A percentile compares a stretch with the other conserved stretches of the same genome.
These are phyloP conservation scores for Tuta absoluta DNA, from an alignment of 2,888 invertebrate genomes.

Conservation along the genomic window DNA sequence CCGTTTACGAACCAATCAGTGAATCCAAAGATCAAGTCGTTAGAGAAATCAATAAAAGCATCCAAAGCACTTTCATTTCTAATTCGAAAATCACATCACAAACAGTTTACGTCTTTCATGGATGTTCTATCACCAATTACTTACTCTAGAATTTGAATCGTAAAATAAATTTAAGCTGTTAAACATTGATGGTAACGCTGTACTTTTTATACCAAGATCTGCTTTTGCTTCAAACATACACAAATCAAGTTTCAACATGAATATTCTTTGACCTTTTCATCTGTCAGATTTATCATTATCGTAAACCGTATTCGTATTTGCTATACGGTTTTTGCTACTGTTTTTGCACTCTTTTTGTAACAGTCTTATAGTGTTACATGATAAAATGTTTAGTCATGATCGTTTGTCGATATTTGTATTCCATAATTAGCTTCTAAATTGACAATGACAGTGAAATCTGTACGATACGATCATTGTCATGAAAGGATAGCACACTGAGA, in stretches of 20 bases:
- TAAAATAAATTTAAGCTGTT: neutral
- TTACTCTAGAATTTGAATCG: neutral
- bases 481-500: too few species aligned
- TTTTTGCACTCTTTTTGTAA: neutral
- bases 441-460: neutral
- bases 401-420: neutral
- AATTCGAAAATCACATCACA: slow-evolving; percentile 14
- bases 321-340: slow-evolving; percentile 2
- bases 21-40: neutral
- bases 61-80: slow-evolving; percentile 12
- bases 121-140: neutral
- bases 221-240: neutral
- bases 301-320: neutral
- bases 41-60: slow-evolving; percentile 17
- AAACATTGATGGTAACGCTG: neutral
- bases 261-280: slow-evolving; percentile 20
- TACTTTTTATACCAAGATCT: neutral
- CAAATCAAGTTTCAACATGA: neutral
- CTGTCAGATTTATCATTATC: slow-evolving; percentile 8
- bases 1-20: slow-evolving; percentile 1
- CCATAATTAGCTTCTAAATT: too few species aligned
- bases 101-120: slow-evolving; percentile 4
- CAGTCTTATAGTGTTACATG: neutral
- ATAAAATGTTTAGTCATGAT: neutral
- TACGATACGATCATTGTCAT: too few species aligned